Evolutionary conservation across 2,113 vertebrate species (phyloP).

Genomic region (Phylloscopus trochilus): DNA sequence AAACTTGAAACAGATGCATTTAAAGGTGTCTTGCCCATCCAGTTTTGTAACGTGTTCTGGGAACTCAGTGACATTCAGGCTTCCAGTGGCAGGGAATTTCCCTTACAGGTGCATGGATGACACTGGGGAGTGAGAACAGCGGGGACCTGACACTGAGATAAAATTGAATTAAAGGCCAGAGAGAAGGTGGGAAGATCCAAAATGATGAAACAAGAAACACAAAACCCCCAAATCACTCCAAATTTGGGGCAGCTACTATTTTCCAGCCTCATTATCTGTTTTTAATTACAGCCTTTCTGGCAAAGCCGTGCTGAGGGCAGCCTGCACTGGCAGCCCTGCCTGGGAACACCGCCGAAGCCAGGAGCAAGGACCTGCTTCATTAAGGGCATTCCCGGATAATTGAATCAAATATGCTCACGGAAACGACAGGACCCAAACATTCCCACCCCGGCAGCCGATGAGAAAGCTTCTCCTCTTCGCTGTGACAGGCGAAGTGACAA

Average conservation of each 20-base stretch:
- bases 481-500: not conserved
- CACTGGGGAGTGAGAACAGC: not conserved
- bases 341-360: not conserved
- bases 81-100: not conserved
- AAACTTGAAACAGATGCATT: not conserved
- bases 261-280: not conserved
- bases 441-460: conserved; percentile 34
- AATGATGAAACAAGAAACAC: not conserved
- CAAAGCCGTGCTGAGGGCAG: not conserved
- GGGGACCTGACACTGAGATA: not conserved
- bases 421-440: not conserved
- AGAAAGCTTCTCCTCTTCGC: not conserved
- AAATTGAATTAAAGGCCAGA: not conserved
- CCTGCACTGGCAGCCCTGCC: not conserved
- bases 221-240: accelerated
- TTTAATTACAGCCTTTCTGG: not conserved
- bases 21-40: not conserved
- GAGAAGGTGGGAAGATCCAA: not conserved
- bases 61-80: not conserved
- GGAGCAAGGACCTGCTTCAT: conserved; percentile 11
- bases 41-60: accelerated
- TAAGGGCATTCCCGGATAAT: not conserved
- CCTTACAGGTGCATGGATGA: not conserved
- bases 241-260: not conserved
- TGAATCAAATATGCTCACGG: conserved; percentile 3